Evolutionary conservation across 2,113 vertebrate genomes (phyloP), one percentile per base, ranked within the genome.

Genomic region (Paramisgurnus dabryanus): DNA sequence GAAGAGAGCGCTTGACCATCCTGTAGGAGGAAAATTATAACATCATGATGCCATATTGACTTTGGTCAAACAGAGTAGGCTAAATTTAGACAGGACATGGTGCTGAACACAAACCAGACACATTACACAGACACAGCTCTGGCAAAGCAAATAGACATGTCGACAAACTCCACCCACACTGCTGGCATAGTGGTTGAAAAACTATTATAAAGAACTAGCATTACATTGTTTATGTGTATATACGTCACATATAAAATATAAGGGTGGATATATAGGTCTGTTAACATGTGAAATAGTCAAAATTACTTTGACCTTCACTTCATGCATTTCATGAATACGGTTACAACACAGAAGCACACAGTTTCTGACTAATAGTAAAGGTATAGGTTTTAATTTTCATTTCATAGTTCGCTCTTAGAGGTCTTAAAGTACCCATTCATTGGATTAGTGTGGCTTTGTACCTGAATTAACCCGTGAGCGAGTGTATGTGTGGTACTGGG

Each of bases 71-170:
- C 27, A 60, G 64, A 50, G 18, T 2, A 34, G 55, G 66, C 49
- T 79, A 79, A 79, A 78, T 67, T 68, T 78, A 78, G 76, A 41
- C 76, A 61, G 40, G 49, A 45, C 47, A 77, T 66, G 47, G 22
- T 64, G 75, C 63, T 77, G 12, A 69, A 61, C 39, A 61, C 41
- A 79, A 47, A 79, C 18, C 66, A 49, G 77, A 74, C 50, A 72
- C 70, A 15, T 17, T 71, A 57, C 70, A 58, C 70, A 72, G 70
- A 78, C 76, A 69, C 22, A 13, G 50, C 76, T 27, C 39, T 27
- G 64, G 66, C 40, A 49, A 57, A 39, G 55, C 76, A 50, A 60
- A 27, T 67, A 53, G 41, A 63, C 49, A 39, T n/a, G 40, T 34
- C 40, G 39, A 34, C 49, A 22, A 39, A 60, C 65, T 27, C 65